phyloP scores from a whole-genome alignment of 2,888 invertebrate species.

The Sminthurinus aureus region DNA sequence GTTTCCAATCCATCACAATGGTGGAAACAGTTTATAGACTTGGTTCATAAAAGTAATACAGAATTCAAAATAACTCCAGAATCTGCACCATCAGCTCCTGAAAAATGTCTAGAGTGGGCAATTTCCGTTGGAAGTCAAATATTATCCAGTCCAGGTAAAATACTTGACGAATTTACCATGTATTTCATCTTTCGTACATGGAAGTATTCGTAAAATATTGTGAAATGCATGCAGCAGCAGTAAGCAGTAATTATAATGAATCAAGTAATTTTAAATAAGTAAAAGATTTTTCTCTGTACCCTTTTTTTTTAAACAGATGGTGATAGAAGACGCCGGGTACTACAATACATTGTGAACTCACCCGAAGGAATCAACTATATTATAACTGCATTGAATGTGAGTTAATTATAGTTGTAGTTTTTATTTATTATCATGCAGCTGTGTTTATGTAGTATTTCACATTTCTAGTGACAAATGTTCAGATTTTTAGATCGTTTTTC shows the following conservation, averaged over 20 bases:
- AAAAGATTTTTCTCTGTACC: neutral
- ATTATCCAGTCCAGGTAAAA: constrained; percentile 14
- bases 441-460: neutral
- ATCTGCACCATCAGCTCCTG: neutral
- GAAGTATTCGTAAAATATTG: neutral
- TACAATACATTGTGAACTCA: constrained; percentile 26
- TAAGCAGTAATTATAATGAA: no score
- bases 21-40: constrained; percentile 18
- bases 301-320: neutral
- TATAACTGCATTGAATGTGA: constrained; percentile 30
- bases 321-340: constrained; percentile 14
- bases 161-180: neutral
- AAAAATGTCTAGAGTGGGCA: constrained; percentile 30
- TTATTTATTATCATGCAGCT: neutral
- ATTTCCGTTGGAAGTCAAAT: constrained; percentile 28
- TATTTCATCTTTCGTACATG: neutral
- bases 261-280: neutral
- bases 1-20: neutral
- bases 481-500: neutral
- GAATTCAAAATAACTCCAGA: constrained; percentile 7
- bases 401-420: neutral
- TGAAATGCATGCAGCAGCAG: no score
- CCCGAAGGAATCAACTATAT: constrained; percentile 28
- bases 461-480: neutral
- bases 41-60: constrained; percentile 1